Percentiles rank a stretch among this genome's conserved stretches.
Conservation (phyloP, 2,797 vertebrate genomes). For the Anguilla megastoma region DNA sequence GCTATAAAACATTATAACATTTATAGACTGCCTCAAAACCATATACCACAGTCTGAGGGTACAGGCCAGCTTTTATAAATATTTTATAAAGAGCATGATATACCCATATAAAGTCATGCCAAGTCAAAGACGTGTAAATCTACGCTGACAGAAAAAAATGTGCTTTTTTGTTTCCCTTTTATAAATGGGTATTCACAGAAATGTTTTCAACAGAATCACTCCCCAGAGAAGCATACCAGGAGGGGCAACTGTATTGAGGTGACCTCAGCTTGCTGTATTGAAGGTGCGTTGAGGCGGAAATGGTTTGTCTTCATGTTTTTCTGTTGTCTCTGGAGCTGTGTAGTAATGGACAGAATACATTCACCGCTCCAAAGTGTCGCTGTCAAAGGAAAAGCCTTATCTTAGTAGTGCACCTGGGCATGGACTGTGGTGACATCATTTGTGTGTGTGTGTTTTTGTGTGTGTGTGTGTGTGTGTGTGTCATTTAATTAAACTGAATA, state of each 20-base stretch:
- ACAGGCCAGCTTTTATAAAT: background rate
- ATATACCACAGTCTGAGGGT: background rate
- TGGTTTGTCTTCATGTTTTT: background rate
- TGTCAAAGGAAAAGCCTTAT: background rate
- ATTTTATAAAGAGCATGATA: background rate
- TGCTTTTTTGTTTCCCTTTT: background rate
- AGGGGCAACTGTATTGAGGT: background rate
- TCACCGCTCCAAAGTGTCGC: background rate
- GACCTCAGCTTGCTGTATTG: background rate
- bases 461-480: background rate
- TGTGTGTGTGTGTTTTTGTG: background rate
- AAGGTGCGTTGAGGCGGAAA: background rate
- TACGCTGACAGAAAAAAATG: background rate
- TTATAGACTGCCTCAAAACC: background rate
- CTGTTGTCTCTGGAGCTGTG: background rate
- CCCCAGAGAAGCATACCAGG: background rate
- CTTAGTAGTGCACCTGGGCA: background rate
- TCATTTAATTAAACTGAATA: constrained; percentile 5
- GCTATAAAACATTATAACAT: background rate
- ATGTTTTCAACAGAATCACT: background rate
- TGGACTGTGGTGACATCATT: background rate
- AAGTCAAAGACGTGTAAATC: background rate
- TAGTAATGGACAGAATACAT: background rate
- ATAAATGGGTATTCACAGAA: background rate
- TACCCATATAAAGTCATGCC: constrained; percentile 12